Base-by-base conservation (phyloP, 2,797 vertebrate genomes). In the Enteromius unitaeniatus region DNA sequence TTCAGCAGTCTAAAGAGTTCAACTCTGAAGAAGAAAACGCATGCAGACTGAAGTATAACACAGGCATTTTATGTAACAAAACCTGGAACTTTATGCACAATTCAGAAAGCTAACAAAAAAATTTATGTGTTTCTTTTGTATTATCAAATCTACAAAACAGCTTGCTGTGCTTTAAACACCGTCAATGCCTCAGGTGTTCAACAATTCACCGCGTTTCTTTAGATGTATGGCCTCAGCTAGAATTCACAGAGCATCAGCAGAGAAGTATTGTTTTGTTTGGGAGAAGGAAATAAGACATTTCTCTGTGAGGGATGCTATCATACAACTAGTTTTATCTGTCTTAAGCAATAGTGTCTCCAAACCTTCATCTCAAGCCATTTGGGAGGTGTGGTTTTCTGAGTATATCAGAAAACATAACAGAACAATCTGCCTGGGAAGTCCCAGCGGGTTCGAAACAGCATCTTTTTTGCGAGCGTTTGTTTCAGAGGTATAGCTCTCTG, bases 331-430 rank as follows among this genome's bases (percentile, higher is more conserved):
- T 95, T 95, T 93, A 94, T 95, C 91, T 94, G 95, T 95, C 95
- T 95, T 94, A 95, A 95, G 93, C 93, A 95, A 95, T 95, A 92
- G 92, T 92, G 89, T 94, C 93, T 92, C 88, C 91, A 93, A 90
- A 91, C 92, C 94, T 95, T 93, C 93, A 94, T 92, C 90, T 91
- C 86, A 91, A 92, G 92, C 94, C 94, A 90, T 90, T 91, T 90
- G 94, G 87, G 92, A 92, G 91, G 90, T 87, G 93, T 90, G 86
- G 90, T 94, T 93, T 94, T 94, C 94, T 92, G 92, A 94, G 95
- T 93, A 94, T 93, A 94, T 93, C 93, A 94, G 92, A 93, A 95
- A 95, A 94, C 93, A 92, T 88, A 94, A 93, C 90, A 92, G 87
- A 93, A 93, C 92, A 93, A 94, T 95, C 92, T 93, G 92, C 90